A percentile compares a stretch with the other conserved stretches of the same genome.
phyloP scores from a whole-genome alignment of 2,888 invertebrate genomes.

The Philereme vetulata region DNA sequence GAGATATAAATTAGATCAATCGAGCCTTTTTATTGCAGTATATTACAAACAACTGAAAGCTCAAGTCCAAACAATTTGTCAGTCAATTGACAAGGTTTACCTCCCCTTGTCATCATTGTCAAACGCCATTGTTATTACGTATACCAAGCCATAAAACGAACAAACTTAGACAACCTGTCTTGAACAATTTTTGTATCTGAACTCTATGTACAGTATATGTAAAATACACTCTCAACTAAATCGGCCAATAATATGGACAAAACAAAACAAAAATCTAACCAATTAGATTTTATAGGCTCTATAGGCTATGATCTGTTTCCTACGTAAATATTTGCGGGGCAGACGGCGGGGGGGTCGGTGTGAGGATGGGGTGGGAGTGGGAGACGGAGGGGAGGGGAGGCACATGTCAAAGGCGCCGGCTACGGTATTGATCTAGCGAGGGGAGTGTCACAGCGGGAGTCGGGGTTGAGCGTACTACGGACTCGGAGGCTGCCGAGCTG shows the following conservation, averaged over 20 bases:
- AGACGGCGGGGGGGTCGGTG: constrained; percentile 61
- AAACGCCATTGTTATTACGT: no score
- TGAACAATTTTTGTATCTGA: no score
- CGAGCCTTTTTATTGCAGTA: constrained; percentile 29
- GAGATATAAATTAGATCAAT: constrained; percentile 36
- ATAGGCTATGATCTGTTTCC: constrained; percentile 75
- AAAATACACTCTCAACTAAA: no score
- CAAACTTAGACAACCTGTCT: no score
- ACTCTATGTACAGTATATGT: no score
- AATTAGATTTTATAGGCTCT: constrained; percentile 9
- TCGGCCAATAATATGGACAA: background rate
- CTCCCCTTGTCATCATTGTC: no score
- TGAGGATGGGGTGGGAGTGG: constrained; percentile 49
- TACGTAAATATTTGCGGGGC: constrained; percentile 81
- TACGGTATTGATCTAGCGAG: constrained; percentile 81
- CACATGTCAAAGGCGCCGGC: constrained; percentile 82
- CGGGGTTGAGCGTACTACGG: constrained; percentile 59
- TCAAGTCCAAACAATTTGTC: no score
- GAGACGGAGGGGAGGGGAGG: constrained; percentile 71
- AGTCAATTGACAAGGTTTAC: no score
- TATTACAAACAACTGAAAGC: constrained; percentile 50
- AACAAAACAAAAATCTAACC: constrained; percentile 65
- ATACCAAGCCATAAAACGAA: no score
- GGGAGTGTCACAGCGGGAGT: constrained; percentile 44
- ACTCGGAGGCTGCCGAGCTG: constrained; percentile 43